Evolutionary conservation across 2,888 invertebrate genomes (phyloP).

Genomic region (Pegoplata infirma): DNA sequence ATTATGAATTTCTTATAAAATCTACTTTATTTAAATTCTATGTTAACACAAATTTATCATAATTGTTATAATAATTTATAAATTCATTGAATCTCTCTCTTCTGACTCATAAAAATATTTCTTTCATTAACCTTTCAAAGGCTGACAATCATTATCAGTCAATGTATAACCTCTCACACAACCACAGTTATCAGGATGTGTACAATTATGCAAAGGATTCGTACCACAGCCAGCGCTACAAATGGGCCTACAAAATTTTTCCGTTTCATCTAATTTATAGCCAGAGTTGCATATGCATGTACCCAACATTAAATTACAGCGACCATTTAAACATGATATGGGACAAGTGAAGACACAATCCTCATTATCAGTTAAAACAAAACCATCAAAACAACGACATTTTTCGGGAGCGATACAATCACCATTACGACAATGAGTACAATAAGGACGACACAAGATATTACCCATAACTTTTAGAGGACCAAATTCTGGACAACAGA

Average conservation of each 20-base stretch:
- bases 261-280: conserved; percentile 80
- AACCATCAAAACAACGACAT: conserved; percentile 74
- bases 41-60: too few species aligned
- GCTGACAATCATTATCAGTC: conserved; percentile 72
- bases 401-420: conserved; percentile 70
- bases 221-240: conserved; percentile 78
- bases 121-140: too few species aligned
- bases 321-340: conserved; percentile 80
- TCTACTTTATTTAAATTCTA: too few species aligned
- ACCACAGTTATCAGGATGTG: conserved; percentile 76
- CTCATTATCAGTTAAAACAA: conserved; percentile 72
- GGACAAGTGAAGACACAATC: conserved; percentile 76
- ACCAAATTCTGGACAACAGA: conserved; percentile 85
- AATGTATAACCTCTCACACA: conserved; percentile 78
- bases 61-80: too few species aligned
- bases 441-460: conserved; percentile 69
- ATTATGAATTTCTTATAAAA: too few species aligned
- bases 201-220: conserved; percentile 72
- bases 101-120: too few species aligned
- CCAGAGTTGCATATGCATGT: conserved; percentile 84
- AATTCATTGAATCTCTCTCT: too few species aligned
- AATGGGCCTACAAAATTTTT: conserved; percentile 82
- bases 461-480: conserved; percentile 66
- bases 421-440: conserved; percentile 73
- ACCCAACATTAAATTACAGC: conserved; percentile 81